Evolutionary conservation across 1,140 invertebrate genomes (phyloP).

Genomic region (Cydia strobilella): DNA sequence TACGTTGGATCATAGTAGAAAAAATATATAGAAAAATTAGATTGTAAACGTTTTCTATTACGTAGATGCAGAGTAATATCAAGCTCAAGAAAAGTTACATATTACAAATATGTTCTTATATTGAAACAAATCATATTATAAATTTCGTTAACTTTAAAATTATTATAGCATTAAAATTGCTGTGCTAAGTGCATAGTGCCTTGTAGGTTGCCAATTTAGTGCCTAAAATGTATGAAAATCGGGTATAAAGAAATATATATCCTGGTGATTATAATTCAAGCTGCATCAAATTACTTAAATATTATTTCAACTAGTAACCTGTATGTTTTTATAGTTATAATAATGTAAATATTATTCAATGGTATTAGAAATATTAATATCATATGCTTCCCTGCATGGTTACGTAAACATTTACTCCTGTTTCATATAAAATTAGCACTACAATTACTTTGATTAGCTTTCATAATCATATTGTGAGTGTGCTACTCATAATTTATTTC

Average conservation of each 20-base stretch:
- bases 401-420: conserved; percentile 14
- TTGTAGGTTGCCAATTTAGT: conserved; percentile 81
- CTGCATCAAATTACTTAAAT: conserved; percentile 11
- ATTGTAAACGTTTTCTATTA: conserved; percentile 21
- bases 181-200: conserved; percentile 81
- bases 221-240: conserved; percentile 78
- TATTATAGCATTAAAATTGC: conserved; percentile 67
- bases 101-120: conserved; percentile 35
- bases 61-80: conserved; percentile 21
- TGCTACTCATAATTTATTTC: conserved; percentile 27
- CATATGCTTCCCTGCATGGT: conserved; percentile 19
- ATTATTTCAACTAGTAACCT: neutral
- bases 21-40: conserved; percentile 26
- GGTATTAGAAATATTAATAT: conserved; percentile 3
- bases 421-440: conserved; percentile 20
- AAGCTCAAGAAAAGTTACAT: conserved; percentile 29
- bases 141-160: conserved; percentile 49
- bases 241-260: conserved; percentile 49
- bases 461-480: neutral
- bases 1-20: neutral
- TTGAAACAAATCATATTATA: conserved; percentile 42
- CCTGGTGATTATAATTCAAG: conserved; percentile 20
- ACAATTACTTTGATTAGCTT: neutral
- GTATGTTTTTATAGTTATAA: conserved; percentile 12
- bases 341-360: conserved; percentile 6